A percentile compares a stretch with the other conserved stretches of the same genome.
These are phyloP conservation scores for Drosophila acutilabella DNA, from an alignment of 2,888 invertebrate genomes.

Conservation along the genomic window DNA sequence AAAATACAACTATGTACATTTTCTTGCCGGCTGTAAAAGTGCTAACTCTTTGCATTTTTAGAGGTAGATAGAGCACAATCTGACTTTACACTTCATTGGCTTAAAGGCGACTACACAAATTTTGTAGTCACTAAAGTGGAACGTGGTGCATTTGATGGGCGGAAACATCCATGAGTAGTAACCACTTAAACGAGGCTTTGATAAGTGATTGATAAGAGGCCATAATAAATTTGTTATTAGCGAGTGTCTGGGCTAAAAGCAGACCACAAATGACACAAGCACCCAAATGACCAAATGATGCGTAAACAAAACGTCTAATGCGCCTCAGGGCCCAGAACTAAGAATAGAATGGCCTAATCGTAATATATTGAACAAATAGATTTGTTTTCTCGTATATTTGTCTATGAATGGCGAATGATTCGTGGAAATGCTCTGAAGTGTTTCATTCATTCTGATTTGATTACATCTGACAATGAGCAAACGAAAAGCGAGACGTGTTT, in stretches of 20 bases:
- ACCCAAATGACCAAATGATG: slow-evolving; percentile 57
- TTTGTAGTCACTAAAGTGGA: slow-evolving; percentile 10
- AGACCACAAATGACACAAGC: slow-evolving; percentile 23
- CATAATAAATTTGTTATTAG: slow-evolving; percentile 70
- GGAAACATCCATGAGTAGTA: slow-evolving; percentile 25
- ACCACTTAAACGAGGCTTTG: slow-evolving; percentile 36
- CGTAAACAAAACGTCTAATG: slow-evolving; percentile 52
- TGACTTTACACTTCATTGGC: slow-evolving; percentile 25
- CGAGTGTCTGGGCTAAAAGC: slow-evolving; percentile 19
- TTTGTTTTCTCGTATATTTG: slow-evolving; percentile 42
- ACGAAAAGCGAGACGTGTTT: slow-evolving; percentile 11
- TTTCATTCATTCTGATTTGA: slow-evolving; percentile 52
- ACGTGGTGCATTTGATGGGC: slow-evolving; percentile 16
- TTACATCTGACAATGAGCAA: slow-evolving; percentile 34
- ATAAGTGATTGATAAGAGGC: slow-evolving; percentile 66
- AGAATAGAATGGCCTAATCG: slow-evolving; percentile 43
- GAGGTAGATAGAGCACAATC: slow-evolving; percentile 12
- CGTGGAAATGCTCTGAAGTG: slow-evolving; percentile 31
- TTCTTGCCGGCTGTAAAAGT: neutral
- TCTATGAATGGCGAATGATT: slow-evolving; percentile 37
- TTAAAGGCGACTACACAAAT: slow-evolving; percentile 6
- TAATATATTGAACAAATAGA: slow-evolving; percentile 60
- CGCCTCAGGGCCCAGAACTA: slow-evolving; percentile 16
- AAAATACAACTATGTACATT: neutral
- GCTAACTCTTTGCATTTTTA: slow-evolving; percentile 1